Evolutionary conservation across 1,140 invertebrate genomes (phyloP).

Genomic region (Trichonephila clavipes): DNA sequence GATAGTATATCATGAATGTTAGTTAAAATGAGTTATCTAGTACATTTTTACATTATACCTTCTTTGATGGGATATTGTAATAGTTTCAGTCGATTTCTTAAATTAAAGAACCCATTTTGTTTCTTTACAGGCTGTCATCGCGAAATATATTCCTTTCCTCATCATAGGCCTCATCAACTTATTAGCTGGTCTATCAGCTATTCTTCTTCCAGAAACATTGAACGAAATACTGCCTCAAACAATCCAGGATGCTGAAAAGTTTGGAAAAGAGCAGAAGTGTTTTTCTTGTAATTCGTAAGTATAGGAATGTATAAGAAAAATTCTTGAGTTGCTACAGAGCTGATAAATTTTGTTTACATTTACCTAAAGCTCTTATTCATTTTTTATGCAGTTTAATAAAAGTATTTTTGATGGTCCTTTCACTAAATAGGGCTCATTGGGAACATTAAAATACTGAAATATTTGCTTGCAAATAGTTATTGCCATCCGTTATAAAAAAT

Average conservation of each 20-base stretch:
- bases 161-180: constrained; percentile 80
- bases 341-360: background rate
- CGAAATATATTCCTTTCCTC: constrained; percentile 79
- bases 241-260: constrained; percentile 79
- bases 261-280: constrained; percentile 79
- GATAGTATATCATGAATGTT: no score
- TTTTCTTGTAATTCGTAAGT: constrained; percentile 57
- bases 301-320: background rate
- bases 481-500: no score
- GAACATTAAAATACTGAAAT: no score
- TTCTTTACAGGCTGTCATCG: constrained; percentile 77
- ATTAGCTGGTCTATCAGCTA: constrained; percentile 78
- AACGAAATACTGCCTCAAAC: constrained; percentile 79
- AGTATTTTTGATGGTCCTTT: no score
- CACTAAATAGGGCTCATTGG: no score
- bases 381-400: no score
- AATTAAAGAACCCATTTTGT: constrained; percentile 67
- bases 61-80: no score
- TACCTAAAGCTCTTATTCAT: no score
- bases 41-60: no score
- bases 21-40: no score
- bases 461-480: no score
- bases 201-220: constrained; percentile 80
- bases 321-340: background rate
- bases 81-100: background rate